Percentiles rank a stretch among this genome's conserved stretches.
phyloP scores from a whole-genome alignment of 2,888 invertebrate species.

The Temnothorax rugatulus region DNA sequence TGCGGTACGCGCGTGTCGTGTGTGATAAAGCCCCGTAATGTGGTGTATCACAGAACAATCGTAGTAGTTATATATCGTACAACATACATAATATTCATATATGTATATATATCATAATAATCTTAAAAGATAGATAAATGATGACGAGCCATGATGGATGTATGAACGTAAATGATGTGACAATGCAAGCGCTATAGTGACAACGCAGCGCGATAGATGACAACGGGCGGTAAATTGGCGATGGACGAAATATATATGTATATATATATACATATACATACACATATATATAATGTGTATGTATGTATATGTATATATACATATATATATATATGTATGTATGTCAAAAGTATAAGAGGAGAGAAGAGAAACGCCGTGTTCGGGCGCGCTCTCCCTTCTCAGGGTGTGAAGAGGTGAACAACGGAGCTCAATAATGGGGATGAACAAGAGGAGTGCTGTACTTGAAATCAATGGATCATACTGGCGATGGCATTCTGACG shows the following conservation, averaged over 20 bases:
- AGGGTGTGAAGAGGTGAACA: constrained; percentile 75
- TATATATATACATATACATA: background rate
- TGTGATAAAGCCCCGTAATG: constrained; percentile 86
- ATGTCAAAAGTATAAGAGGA: constrained; percentile 36
- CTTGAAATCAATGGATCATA: constrained; percentile 90
- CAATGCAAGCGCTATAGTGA: constrained; percentile 84
- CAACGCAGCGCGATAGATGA: constrained; percentile 81
- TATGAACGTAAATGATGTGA: constrained; percentile 82
- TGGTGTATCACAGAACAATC: constrained; percentile 86
- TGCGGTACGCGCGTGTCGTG: constrained; percentile 75
- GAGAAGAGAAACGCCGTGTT: constrained; percentile 67
- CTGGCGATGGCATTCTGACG: constrained; percentile 94
- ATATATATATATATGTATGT: too few species aligned
- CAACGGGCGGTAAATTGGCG: constrained; percentile 77
- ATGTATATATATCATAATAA: constrained; percentile 81
- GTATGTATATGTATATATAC: background rate
- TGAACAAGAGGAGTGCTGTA: constrained; percentile 75
- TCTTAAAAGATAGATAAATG: constrained; percentile 84
- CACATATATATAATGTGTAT: background rate
- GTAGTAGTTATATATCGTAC: constrained; percentile 82
- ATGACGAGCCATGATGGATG: constrained; percentile 85
- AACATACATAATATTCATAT: constrained; percentile 75
- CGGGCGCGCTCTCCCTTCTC: constrained; percentile 59
- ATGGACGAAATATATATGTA: constrained; percentile 61
- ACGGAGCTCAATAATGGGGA: constrained; percentile 78